A percentile compares a stretch with the other conserved stretches of the same genome.
phyloP scores from a whole-genome alignment of 2,113 vertebrate genomes.

The Lontra canadensis region DNA sequence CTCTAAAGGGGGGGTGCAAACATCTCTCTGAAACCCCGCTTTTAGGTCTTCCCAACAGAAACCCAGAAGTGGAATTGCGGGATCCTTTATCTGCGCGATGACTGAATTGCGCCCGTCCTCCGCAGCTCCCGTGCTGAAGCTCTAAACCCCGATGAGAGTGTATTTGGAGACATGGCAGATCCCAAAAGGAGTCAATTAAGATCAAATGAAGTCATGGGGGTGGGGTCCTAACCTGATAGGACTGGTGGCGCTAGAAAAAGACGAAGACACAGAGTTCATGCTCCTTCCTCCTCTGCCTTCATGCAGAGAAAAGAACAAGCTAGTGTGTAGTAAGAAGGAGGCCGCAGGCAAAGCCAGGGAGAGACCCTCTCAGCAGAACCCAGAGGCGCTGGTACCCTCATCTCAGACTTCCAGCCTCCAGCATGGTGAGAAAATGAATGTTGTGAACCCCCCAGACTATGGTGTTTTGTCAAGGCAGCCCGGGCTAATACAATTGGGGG shows the following conservation, averaged over 20 bases:
- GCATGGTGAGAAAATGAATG: neutral
- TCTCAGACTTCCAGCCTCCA: neutral
- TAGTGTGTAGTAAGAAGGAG: rapidly evolving
- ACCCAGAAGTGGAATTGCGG: neutral
- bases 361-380: neutral
- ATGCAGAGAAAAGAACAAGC: rapidly evolving
- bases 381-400: rapidly evolving
- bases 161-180: neutral
- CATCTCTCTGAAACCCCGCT: neutral
- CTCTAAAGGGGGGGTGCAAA: neutral
- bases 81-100: neutral
- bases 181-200: neutral
- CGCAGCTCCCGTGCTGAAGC: neutral
- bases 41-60: neutral
- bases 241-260: neutral
- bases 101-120: neutral
- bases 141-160: neutral
- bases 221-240: neutral
- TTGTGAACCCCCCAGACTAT: neutral
- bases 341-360: neutral
- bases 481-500: neutral
- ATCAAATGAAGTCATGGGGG: neutral
- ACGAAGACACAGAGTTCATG: neutral
- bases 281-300: neutral
- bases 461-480: neutral